Conservation (phyloP, 2,113 vertebrate species). For the Melanocharis versteri region DNA sequence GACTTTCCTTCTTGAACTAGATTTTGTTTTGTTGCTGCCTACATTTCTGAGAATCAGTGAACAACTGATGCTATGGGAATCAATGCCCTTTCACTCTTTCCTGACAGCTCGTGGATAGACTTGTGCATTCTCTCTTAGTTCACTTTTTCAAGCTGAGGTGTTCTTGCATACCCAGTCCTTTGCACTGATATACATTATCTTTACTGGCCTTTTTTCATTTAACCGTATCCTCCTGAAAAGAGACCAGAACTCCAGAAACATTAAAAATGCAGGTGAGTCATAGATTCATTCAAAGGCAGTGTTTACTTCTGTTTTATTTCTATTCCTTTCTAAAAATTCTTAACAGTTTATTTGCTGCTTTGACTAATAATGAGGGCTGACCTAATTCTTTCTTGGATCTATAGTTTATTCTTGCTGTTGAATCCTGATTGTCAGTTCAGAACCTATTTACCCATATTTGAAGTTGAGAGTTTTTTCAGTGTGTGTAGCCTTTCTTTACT, state of each 20-base stretch:
- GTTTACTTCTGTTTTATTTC: neutral
- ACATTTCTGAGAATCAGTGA: neutral
- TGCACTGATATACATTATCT: neutral
- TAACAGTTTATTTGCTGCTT: neutral
- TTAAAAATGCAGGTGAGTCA: neutral
- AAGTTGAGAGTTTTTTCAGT: neutral
- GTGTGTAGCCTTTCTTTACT: neutral
- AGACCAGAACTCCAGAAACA: neutral
- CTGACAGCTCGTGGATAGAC: neutral
- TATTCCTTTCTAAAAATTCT: neutral
- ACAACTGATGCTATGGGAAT: neutral
- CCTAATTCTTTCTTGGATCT: neutral
- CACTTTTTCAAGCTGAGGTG: neutral
- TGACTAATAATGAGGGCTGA: neutral
- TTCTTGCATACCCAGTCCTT: neutral
- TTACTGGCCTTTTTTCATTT: neutral
- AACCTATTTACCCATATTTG: neutral
- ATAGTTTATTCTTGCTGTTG: neutral
- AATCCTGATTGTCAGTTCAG: neutral
- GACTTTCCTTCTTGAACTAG: neutral
- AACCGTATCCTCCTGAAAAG: neutral
- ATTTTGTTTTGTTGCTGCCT: neutral
- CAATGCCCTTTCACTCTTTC: neutral
- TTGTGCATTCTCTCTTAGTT: neutral
- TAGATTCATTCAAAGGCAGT: neutral